Conservation (phyloP, 2,797 vertebrate species). For the Bradypodion pumilum region DNA sequence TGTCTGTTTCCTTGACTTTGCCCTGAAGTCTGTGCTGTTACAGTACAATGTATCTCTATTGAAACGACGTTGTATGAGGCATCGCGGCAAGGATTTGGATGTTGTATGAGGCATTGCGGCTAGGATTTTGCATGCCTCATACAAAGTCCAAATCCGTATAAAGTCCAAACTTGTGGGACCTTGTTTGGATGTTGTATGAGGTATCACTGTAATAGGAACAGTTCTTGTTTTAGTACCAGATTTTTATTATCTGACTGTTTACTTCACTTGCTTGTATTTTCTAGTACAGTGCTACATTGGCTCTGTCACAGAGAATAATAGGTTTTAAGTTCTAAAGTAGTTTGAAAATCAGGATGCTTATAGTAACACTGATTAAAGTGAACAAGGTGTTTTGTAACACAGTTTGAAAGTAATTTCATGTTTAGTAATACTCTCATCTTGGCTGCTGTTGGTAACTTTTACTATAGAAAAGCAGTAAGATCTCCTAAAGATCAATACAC, state of each 20-base stretch:
- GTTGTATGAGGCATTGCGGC: too few relatives aligned
- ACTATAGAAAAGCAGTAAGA: not conserved
- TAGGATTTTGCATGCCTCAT: too few relatives aligned
- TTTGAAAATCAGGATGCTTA: conserved; percentile 32
- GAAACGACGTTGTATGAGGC: too few relatives aligned
- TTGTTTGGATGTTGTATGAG: too few relatives aligned
- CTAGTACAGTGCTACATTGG: not conserved
- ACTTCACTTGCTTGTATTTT: not conserved
- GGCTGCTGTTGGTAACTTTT: not conserved
- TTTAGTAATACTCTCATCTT: not conserved
- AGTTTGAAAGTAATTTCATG: not conserved
- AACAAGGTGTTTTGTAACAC: not conserved
- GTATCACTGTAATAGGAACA: not conserved
- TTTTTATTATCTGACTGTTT: not conserved
- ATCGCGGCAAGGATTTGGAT: too few relatives aligned
- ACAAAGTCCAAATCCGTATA: too few relatives aligned
- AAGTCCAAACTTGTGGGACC: too few relatives aligned
- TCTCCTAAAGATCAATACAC: not conserved
- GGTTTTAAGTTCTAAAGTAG: conserved; percentile 42
- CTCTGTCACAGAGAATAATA: not conserved
- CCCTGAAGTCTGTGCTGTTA: too few relatives aligned
- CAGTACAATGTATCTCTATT: too few relatives aligned
- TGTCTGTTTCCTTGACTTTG: too few relatives aligned
- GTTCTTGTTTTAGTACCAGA: not conserved
- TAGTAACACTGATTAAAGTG: not conserved